Conservation (phyloP, 2,888 invertebrate species). For the Pseudococcus jackbeardsleyi region DNA sequence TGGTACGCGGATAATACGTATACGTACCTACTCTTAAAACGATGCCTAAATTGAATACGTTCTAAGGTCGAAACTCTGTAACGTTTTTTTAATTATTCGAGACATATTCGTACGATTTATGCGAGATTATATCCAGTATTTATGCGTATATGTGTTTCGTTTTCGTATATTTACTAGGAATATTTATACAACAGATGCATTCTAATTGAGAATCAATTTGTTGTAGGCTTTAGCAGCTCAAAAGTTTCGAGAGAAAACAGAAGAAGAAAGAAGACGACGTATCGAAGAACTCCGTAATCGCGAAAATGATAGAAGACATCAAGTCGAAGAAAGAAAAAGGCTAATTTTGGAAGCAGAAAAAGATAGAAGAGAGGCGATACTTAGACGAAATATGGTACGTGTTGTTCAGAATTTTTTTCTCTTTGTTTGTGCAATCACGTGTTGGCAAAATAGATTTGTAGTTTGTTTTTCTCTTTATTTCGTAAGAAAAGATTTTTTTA, state of each 20-base stretch:
- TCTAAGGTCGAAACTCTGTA: background rate
- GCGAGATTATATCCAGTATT: background rate
- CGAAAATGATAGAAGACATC: conserved; percentile 75
- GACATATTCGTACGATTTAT: background rate
- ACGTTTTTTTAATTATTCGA: conserved; percentile 2
- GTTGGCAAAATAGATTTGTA: background rate
- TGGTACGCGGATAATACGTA: background rate
- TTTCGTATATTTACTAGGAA: background rate
- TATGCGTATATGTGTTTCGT: conserved; percentile 1
- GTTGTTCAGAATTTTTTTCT: background rate
- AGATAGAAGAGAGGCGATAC: conserved; percentile 86
- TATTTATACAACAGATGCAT: background rate
- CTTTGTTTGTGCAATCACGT: background rate
- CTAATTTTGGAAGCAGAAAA: conserved; percentile 91
- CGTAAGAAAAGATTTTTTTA: too few relatives aligned
- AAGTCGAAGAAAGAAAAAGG: conserved; percentile 89
- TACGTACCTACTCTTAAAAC: background rate
- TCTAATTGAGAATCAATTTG: conserved; percentile 3
- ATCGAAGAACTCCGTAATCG: conserved; percentile 85
- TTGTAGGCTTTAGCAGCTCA: conserved; percentile 83
- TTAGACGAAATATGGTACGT: conserved; percentile 81
- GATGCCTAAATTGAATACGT: background rate
- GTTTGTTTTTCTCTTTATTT: too few relatives aligned
- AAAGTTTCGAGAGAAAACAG: conserved; percentile 89
- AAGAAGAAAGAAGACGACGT: conserved; percentile 84